Percentiles rank a stretch among this genome's conserved stretches.
phyloP scores from a whole-genome alignment of 2,113 vertebrate species.

The Phylloscopus whistleri region DNA sequence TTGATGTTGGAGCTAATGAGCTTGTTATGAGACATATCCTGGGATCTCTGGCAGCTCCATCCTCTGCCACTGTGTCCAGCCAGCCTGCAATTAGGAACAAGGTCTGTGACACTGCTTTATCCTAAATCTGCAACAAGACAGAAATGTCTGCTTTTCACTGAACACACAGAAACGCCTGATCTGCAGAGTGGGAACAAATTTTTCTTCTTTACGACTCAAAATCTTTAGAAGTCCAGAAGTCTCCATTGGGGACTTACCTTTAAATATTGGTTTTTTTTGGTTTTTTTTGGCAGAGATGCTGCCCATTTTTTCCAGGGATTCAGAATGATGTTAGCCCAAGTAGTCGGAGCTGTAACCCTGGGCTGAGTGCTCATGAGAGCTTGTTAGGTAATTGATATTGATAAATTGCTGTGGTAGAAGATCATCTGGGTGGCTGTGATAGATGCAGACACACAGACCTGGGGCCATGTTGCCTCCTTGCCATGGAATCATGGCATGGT shows the following conservation, averaged over 20 bases:
- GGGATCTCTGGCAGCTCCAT: not conserved
- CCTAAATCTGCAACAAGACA: not conserved
- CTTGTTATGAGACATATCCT: not conserved
- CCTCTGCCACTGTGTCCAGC: not conserved
- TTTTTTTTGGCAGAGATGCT: not conserved
- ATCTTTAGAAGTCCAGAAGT: not conserved
- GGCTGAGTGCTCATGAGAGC: not conserved
- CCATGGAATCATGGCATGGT: not conserved
- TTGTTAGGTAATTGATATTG: not conserved
- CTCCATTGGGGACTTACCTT: not conserved
- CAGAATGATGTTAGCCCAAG: fast-evolving
- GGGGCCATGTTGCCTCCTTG: fast-evolving
- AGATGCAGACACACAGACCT: not conserved
- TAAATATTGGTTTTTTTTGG: not conserved
- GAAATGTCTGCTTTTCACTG: not conserved
- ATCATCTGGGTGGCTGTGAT: not conserved
- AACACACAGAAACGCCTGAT: not conserved
- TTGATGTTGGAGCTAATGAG: slow-evolving; percentile 39
- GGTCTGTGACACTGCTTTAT: slow-evolving; percentile 18
- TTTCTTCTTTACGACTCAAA: not conserved
- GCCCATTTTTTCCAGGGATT: not conserved
- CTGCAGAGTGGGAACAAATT: not conserved
- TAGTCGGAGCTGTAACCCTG: not conserved
- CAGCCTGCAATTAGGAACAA: slow-evolving; percentile 31
- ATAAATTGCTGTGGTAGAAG: not conserved